Percentiles rank a stretch among this genome's conserved stretches.
phyloP scores from a whole-genome alignment of 2,113 vertebrate species.

The Dipodomys merriami region DNA sequence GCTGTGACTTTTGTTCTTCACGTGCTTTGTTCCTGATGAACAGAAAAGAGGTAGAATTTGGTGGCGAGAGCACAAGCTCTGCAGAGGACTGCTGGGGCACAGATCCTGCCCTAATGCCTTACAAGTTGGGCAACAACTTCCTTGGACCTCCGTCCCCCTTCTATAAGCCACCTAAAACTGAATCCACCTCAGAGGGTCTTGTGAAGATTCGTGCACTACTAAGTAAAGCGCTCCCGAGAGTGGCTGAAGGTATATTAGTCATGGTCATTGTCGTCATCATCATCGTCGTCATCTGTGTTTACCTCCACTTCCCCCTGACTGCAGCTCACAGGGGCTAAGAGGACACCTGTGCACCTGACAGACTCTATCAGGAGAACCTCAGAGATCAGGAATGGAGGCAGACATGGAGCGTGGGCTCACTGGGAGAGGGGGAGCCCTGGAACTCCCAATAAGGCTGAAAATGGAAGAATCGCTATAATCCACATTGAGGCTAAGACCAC shows the following conservation, averaged over 20 bases:
- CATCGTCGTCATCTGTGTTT: neutral
- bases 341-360: neutral
- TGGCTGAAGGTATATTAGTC: neutral
- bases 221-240: neutral
- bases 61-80: too few species aligned
- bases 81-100: rapidly evolving
- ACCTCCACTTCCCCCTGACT: neutral
- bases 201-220: too few species aligned
- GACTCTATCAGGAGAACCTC: too few species aligned
- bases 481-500: rapidly evolving
- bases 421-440: neutral
- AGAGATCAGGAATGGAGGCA: neutral
- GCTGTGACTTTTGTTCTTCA: rapidly evolving
- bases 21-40: neutral
- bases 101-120: rapidly evolving
- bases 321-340: neutral
- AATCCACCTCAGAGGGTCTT: too few species aligned
- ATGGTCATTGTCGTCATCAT: neutral
- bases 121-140: too few species aligned
- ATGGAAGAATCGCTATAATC: neutral
- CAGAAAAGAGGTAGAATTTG: neutral
- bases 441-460: neutral
- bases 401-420: rapidly evolving
- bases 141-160: neutral
- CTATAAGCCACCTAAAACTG: too few species aligned